Conservation (phyloP, 2,888 invertebrate genomes). For the Eupelmus urozonus region DNA sequence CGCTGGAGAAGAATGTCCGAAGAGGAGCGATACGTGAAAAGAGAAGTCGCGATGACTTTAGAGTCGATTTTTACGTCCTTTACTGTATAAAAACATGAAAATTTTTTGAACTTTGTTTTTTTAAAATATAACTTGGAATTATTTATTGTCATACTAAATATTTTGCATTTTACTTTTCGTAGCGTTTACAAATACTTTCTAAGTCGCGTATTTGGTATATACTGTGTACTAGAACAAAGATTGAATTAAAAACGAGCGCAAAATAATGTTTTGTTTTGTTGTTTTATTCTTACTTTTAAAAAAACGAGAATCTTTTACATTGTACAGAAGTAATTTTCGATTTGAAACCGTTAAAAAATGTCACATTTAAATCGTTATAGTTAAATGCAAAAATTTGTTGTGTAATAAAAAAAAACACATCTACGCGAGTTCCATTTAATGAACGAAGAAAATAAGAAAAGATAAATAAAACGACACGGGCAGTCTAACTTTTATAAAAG, state of each 20-base stretch:
- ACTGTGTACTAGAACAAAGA: conserved; percentile 27
- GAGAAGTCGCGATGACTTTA: conserved; percentile 3
- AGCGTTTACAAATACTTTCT: conserved; percentile 41
- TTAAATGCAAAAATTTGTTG: conserved; percentile 7
- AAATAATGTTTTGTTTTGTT: conserved; percentile 26
- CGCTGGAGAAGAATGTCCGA: conserved; percentile 8
- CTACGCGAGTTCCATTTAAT: conserved; percentile 24
- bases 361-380: background rate
- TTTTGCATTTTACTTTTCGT: conserved; percentile 47
- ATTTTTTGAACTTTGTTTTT: conserved; percentile 15
- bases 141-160: conserved; percentile 45
- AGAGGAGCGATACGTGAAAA: conserved; percentile 6
- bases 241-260: background rate
- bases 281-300: conserved; percentile 19
- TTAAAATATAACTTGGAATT: conserved; percentile 28
- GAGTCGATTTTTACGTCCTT: conserved; percentile 39
- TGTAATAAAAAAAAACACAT: conserved; percentile 4
- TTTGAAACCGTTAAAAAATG: conserved; percentile 6
- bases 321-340: conserved; percentile 4
- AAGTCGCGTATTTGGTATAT: conserved; percentile 39
- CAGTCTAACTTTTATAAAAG: conserved; percentile 20
- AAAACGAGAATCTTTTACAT: background rate
- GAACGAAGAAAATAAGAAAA: conserved; percentile 3
- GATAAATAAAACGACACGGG: conserved; percentile 10
- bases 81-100: background rate